Percentiles rank a stretch among this genome's conserved stretches.
phyloP scores from a whole-genome alignment of 2,113 vertebrate genomes.

The Aegotheles bennettii region DNA sequence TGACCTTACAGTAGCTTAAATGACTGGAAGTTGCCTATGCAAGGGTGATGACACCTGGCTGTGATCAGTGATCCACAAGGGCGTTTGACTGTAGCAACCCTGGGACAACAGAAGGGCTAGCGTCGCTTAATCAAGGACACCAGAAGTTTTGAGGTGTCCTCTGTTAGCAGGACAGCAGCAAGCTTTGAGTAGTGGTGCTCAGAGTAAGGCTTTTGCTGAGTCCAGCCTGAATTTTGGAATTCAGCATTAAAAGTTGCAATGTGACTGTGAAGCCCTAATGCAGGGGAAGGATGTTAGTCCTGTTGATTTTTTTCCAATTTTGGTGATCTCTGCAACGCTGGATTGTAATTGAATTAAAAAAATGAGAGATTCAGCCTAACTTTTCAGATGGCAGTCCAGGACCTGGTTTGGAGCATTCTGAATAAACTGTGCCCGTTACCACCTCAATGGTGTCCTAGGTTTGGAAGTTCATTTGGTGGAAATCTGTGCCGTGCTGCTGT shows the following conservation, averaged over 20 bases:
- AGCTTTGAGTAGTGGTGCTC: neutral
- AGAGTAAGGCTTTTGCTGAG: neutral
- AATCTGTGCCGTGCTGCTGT: accelerated
- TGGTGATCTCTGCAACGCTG: neutral
- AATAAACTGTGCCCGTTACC: neutral
- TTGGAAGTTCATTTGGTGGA: neutral
- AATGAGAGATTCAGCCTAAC: neutral
- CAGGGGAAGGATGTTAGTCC: neutral
- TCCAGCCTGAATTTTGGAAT: neutral
- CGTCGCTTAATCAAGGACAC: neutral
- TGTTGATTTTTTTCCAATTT: neutral
- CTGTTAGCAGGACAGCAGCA: neutral
- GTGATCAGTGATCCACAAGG: neutral
- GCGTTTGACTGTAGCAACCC: neutral
- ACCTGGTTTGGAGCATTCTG: neutral
- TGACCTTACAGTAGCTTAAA: neutral
- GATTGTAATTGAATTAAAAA: neutral
- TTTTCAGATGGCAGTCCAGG: neutral
- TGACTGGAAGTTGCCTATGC: neutral
- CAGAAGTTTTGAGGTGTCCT: neutral
- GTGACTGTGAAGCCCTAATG: neutral
- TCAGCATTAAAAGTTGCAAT: neutral
- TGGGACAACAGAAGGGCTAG: neutral
- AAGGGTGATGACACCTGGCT: neutral
- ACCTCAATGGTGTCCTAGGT: accelerated